Evolutionary conservation across 2,797 vertebrate species (phyloP).

Genomic region (Smutsia temminckii): DNA sequence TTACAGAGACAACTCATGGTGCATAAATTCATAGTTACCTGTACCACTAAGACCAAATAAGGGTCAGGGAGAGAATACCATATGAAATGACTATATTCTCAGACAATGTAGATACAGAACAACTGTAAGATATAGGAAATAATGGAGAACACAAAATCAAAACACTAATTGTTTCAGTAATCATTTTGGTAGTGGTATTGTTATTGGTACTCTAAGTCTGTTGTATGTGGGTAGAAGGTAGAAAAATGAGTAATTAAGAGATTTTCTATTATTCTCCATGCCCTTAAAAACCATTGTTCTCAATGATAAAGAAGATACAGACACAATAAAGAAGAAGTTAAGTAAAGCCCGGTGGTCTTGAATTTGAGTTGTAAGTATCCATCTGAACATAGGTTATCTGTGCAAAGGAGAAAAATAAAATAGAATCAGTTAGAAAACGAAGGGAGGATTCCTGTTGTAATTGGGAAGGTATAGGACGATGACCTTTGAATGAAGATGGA

Average conservation of each 20-base stretch:
- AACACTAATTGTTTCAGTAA: not conserved
- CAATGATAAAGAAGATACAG: not conserved
- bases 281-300: not conserved
- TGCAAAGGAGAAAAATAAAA: constrained; percentile 6
- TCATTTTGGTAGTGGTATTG: not conserved
- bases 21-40: not conserved
- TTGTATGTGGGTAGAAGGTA: not conserved
- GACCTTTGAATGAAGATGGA: not conserved
- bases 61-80: not conserved
- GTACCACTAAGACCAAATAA: not conserved
- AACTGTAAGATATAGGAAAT: not conserved
- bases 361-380: not conserved
- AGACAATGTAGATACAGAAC: not conserved
- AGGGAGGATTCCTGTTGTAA: not conserved
- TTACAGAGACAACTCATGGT: not conserved
- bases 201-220: not conserved
- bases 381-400: not conserved
- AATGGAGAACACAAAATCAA: not conserved
- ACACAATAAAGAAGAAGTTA: not conserved
- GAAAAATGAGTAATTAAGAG: not conserved
- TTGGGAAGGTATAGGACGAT: not conserved
- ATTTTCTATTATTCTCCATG: not conserved
- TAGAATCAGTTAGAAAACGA: not conserved
- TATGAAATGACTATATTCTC: not conserved
- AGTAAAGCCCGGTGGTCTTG: not conserved